These are phyloP conservation scores for Palythoa grandiflora DNA, from an alignment of 92 coral and sea anemone genomes.

Conservation along the genomic window DNA sequence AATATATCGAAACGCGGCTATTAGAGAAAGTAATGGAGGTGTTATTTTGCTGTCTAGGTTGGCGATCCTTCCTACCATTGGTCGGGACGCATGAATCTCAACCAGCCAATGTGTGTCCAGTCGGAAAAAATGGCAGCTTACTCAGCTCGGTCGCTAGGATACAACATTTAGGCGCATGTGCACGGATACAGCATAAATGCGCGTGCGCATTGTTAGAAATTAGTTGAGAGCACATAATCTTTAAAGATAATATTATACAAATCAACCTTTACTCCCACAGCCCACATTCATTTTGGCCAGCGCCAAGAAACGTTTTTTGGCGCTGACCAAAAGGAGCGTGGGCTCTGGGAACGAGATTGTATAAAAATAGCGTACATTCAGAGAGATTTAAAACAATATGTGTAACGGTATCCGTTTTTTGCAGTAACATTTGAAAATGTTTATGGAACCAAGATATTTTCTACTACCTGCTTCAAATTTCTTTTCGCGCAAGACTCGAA, in stretches of 20 bases:
- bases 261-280: no score
- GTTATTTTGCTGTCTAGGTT: constrained; percentile 3
- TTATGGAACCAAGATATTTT: not conserved
- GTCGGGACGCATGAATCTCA: constrained; percentile 40
- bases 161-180: constrained; percentile 36
- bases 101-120: constrained; percentile 50
- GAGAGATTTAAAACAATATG: not conserved
- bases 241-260: not conserved
- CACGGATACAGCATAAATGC: not conserved
- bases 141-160: constrained; percentile 39
- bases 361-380: constrained; percentile 4
- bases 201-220: not conserved
- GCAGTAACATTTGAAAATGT: constrained; percentile 35
- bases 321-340: no score
- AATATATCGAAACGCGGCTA: no score
- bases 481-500: no score
- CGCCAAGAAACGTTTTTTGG: no score
- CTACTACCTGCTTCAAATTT: no score
- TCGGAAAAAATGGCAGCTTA: constrained; percentile 47
- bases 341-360: no score
- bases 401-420: constrained; percentile 30
- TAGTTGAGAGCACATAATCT: constrained; percentile 23
- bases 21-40: not conserved
- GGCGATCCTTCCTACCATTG: constrained; percentile 43
- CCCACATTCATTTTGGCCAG: no score